Evolutionary conservation across 2,888 invertebrate species (phyloP), one percentile per base, ranked within the genome.

Genomic region (Mythimna impura): DNA sequence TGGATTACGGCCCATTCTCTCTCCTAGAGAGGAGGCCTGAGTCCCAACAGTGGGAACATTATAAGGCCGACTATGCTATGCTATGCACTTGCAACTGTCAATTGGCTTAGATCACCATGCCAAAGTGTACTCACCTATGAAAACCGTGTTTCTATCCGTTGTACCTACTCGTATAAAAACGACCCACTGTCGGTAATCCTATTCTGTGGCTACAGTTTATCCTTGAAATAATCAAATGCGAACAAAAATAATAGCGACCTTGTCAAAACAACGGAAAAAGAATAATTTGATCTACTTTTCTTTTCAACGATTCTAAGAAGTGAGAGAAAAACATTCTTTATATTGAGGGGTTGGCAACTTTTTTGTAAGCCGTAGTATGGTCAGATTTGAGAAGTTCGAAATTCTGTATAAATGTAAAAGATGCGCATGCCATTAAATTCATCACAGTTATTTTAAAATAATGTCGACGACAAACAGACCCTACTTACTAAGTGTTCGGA

Each of bases 141-240:
- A n/a, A n/a, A n/a, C n/a, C n/a, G n/a, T n/a, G n/a, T n/a, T n/a
- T 52, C 9, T 3, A 3, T 8, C 20, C 12, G 30, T 30, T 30
- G 30, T 30, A 30, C n/a, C n/a, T n/a, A n/a, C 2, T 57, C 30
- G 30, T 25, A 8, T 14, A 17, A 8, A 57, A 0, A 2, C 0
- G 1, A 25, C 20, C 47, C 47, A 66, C 34, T 66, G 30, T 5
- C 17, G 2, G 4, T 10, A 36, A 47, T 20, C 20, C 7, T 47
- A 14, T 50, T 20, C 8, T 12, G 2, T 55, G n/a, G 3, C 17
- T n/a, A 30, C 4, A 34, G 36, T 30, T 22, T 61, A n/a, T 71
- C 78, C 71, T 78, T 78, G 61, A 55, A 61, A 50, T 55, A 78
- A 61, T 75, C 54, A 71, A 75, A 75, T 61, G 40, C 22, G 78